Conservation (phyloP, 2,113 vertebrate genomes). For the Lepisosteus osseus region DNA sequence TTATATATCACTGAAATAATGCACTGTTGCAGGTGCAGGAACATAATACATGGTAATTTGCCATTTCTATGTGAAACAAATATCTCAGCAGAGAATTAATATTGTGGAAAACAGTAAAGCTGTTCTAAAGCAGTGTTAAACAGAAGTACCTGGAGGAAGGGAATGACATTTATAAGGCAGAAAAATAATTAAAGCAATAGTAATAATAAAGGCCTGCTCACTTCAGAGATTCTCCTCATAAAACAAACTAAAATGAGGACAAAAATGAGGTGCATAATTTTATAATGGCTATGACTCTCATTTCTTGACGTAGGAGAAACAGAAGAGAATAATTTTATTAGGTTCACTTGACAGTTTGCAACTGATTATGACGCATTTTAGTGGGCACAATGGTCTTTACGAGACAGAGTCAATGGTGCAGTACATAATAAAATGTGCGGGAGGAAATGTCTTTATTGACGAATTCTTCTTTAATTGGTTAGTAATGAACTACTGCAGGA, state of each 20-base stretch:
- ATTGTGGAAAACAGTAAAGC: background rate
- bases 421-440: background rate
- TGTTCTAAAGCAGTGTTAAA: slow-evolving; percentile 1
- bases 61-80: slow-evolving; percentile 13
- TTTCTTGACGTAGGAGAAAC: background rate
- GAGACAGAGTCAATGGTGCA: background rate
- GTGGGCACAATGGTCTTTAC: background rate
- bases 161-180: slow-evolving; percentile 1
- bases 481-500: background rate
- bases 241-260: background rate
- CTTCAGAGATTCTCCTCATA: background rate
- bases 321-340: slow-evolving; percentile 15
- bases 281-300: background rate
- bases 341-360: slow-evolving; percentile 10
- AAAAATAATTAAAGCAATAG: background rate
- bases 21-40: background rate
- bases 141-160: background rate
- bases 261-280: background rate
- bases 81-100: slow-evolving; percentile 7
- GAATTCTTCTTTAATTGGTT: background rate
- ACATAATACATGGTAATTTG: slow-evolving; percentile 11
- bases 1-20: slow-evolving; percentile 9
- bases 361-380: slow-evolving; percentile 11
- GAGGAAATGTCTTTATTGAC: background rate
- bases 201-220: background rate